Percentiles rank a stretch among this genome's conserved stretches.
These are phyloP conservation scores for Xanthia icteritia DNA, from an alignment of 2,888 invertebrate genomes.

Conservation along the genomic window DNA sequence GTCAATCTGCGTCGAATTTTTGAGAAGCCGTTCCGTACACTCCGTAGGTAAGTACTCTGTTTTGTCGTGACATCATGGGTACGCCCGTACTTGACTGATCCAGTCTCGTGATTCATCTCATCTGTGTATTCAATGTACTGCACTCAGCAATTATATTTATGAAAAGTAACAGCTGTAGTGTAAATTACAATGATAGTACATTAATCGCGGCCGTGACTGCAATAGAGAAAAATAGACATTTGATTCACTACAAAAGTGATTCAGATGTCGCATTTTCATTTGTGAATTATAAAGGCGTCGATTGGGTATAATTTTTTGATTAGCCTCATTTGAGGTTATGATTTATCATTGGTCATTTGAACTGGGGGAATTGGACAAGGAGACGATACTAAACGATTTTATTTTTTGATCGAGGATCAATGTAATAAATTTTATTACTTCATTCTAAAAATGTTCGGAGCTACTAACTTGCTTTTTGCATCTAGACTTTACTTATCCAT, in stretches of 20 bases:
- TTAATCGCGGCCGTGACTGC: slow-evolving; percentile 43
- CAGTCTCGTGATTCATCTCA: slow-evolving; percentile 68
- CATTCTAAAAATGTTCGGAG: neutral
- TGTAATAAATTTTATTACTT: neutral
- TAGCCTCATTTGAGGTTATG: slow-evolving; percentile 28
- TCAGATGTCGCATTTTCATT: slow-evolving; percentile 52
- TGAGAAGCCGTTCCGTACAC: slow-evolving; percentile 44
- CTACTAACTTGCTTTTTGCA: neutral
- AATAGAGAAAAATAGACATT: slow-evolving; percentile 38
- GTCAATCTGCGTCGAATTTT: slow-evolving; percentile 50
- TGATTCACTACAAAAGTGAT: slow-evolving; percentile 40
- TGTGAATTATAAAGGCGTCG: slow-evolving; percentile 36
- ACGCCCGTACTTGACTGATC: slow-evolving; percentile 69
- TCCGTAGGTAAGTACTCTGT: slow-evolving; percentile 17
- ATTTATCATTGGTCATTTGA: slow-evolving; percentile 39
- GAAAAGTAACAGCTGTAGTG: slow-evolving; percentile 60
- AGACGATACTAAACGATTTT: slow-evolving; percentile 2
- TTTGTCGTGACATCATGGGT: slow-evolving; percentile 65
- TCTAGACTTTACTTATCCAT: neutral
- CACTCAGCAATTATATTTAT: slow-evolving; percentile 51
- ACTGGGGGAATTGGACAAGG: slow-evolving; percentile 19
- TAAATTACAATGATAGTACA: slow-evolving; percentile 59
- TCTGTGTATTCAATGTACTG: slow-evolving; percentile 45
- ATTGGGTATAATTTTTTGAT: slow-evolving; percentile 57
- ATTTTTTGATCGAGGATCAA: slow-evolving; percentile 5